These are phyloP conservation scores for Potamarius usumacintae DNA, from an alignment of 2,113 vertebrate genomes.

Conservation along the genomic window DNA sequence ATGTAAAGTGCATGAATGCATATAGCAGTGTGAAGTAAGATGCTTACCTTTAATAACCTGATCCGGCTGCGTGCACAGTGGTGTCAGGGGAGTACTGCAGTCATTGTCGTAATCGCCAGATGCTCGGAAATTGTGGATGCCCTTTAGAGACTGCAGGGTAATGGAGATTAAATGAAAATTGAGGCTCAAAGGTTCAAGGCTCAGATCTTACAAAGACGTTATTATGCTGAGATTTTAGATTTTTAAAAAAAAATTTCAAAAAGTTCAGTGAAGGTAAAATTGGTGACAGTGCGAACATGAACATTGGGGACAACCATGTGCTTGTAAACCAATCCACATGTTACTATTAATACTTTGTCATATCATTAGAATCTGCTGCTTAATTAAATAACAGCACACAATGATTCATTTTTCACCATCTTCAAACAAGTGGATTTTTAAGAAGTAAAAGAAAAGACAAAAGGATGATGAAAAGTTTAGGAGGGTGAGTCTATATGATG, in stretches of 20 bases:
- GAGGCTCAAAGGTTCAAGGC: neutral
- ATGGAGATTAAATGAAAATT: slow-evolving; percentile 42
- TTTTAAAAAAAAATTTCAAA: neutral
- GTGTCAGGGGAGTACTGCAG: slow-evolving; percentile 89
- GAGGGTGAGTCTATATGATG: slow-evolving; percentile 24
- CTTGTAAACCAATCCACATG: neutral
- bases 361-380: neutral
- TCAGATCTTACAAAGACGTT: neutral
- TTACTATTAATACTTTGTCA: neutral
- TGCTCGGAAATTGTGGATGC: slow-evolving; percentile 95
- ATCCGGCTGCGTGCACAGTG: slow-evolving; percentile 93
- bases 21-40: neutral
- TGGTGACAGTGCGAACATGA: neutral
- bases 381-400: neutral
- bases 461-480: slow-evolving; percentile 16
- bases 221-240: slow-evolving; percentile 5
- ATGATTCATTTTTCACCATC: neutral
- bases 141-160: slow-evolving; percentile 86
- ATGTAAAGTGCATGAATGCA: neutral
- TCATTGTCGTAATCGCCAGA: slow-evolving; percentile 98
- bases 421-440: neutral
- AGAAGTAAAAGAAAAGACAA: slow-evolving; percentile 13
- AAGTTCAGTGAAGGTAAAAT: too few relatives aligned
- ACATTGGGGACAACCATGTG: too few relatives aligned
- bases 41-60: slow-evolving; percentile 94